A percentile compares a stretch with the other conserved stretches of the same genome.
Conservation (phyloP, 2,888 invertebrate genomes). For the Theretra japonica region DNA sequence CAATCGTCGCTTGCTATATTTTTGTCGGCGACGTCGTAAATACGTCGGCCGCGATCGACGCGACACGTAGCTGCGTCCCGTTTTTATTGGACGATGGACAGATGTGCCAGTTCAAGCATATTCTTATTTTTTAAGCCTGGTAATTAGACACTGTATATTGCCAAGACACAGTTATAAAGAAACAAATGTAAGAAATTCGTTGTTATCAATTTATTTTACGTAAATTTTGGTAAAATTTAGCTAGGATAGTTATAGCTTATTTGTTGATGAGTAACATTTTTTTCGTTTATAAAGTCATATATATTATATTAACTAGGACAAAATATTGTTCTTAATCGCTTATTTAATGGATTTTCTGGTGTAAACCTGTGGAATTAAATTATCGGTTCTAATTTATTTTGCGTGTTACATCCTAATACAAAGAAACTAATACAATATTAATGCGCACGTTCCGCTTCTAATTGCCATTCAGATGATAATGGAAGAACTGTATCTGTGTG, state of each 20-base stretch:
- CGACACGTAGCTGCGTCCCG: constrained; percentile 35
- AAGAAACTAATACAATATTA: too few relatives aligned
- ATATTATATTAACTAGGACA: too few relatives aligned
- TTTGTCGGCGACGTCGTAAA: constrained; percentile 76
- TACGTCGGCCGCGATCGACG: constrained; percentile 59
- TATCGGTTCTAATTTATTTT: not conserved
- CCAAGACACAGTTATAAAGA: not conserved
- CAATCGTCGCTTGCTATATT: constrained; percentile 67
- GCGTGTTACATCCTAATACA: too few relatives aligned
- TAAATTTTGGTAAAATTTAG: too few relatives aligned
- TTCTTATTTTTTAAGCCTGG: constrained; percentile 8
- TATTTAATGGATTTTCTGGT: too few relatives aligned
- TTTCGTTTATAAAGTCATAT: not conserved
- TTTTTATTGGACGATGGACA: constrained; percentile 26
- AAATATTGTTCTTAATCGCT: too few relatives aligned
- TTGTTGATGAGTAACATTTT: not conserved
- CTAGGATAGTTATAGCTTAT: too few relatives aligned
- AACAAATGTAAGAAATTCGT: not conserved
- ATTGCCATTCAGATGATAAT: too few relatives aligned
- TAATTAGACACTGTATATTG: constrained; percentile 11
- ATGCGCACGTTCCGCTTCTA: too few relatives aligned
- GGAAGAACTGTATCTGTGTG: too few relatives aligned
- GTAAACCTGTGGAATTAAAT: not conserved
- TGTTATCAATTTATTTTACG: not conserved
- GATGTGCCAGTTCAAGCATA: not conserved